Conservation (phyloP, 2,797 vertebrate genomes). For the Valencia hispanica region DNA sequence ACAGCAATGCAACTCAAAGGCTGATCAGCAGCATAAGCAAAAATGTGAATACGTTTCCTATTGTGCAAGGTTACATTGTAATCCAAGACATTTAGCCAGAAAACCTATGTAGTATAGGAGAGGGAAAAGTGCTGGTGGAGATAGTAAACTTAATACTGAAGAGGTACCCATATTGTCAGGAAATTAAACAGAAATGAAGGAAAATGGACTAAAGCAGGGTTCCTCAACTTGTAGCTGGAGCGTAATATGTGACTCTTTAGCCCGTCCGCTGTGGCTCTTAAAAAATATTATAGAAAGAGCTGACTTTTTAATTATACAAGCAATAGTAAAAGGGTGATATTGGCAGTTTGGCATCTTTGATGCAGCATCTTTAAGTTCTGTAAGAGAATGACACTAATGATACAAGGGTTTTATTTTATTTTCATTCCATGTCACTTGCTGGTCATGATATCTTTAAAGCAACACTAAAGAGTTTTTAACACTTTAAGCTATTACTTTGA, state of each 20-base stretch:
- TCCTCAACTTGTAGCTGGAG: background rate
- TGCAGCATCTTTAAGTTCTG: background rate
- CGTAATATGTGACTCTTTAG: background rate
- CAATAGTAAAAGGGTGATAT: background rate
- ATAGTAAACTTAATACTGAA: background rate
- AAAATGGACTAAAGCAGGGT: background rate
- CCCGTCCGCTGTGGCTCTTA: background rate
- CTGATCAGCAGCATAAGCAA: slow-evolving; percentile 17
- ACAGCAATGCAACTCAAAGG: background rate
- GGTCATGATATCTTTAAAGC: background rate
- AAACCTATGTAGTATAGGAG: background rate
- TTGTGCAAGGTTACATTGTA: background rate
- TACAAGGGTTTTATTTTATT: background rate
- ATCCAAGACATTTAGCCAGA: background rate
- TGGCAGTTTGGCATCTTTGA: background rate
- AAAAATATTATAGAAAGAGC: background rate
- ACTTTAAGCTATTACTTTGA: no score
- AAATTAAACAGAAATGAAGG: background rate
- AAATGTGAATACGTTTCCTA: slow-evolving; percentile 16
- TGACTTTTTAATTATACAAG: background rate
- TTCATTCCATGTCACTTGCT: background rate
- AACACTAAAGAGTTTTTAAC: no score
- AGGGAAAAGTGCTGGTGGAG: background rate
- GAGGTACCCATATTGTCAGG: no score
- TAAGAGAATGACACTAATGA: background rate